Conservation (phyloP, 2,888 invertebrate genomes). For the Dione juno region DNA sequence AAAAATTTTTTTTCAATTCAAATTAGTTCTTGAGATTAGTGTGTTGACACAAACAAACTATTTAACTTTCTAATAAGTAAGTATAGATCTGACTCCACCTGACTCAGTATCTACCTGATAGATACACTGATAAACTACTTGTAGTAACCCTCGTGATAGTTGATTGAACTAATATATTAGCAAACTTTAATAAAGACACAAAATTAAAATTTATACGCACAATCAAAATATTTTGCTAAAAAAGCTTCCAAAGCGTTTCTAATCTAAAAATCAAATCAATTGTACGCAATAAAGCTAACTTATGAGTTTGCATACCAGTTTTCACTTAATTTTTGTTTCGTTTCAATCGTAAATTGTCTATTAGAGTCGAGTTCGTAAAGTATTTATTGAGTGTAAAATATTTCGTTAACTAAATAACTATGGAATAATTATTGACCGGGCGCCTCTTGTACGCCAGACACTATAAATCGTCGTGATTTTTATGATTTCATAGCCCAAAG, state of each 20-base stretch:
- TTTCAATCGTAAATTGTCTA: slow-evolving; percentile 20
- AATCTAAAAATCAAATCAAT: slow-evolving; percentile 38
- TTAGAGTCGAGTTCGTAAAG: slow-evolving; percentile 15
- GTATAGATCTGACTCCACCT: no score
- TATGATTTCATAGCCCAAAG: slow-evolving; percentile 18
- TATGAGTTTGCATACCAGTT: slow-evolving; percentile 36
- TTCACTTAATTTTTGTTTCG: slow-evolving; percentile 32
- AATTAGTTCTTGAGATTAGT: no score
- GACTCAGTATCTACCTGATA: no score
- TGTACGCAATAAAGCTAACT: slow-evolving; percentile 38
- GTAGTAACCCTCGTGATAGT: no score
- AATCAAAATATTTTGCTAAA: slow-evolving; percentile 33
- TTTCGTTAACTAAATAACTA: slow-evolving; percentile 32
- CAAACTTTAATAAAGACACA: background rate
- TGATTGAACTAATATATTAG: background rate
- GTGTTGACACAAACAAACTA: no score
- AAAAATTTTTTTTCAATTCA: no score
- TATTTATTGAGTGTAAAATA: slow-evolving; percentile 32
- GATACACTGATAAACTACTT: no score
- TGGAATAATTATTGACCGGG: slow-evolving; percentile 23
- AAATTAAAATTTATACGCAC: background rate
- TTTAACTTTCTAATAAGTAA: no score
- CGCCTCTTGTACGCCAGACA: slow-evolving; percentile 23
- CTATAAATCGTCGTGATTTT: slow-evolving; percentile 27
- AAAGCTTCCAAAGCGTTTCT: slow-evolving; percentile 20